Conservation (phyloP, 1,140 invertebrate genomes). For the Ruditapes philippinarum region DNA sequence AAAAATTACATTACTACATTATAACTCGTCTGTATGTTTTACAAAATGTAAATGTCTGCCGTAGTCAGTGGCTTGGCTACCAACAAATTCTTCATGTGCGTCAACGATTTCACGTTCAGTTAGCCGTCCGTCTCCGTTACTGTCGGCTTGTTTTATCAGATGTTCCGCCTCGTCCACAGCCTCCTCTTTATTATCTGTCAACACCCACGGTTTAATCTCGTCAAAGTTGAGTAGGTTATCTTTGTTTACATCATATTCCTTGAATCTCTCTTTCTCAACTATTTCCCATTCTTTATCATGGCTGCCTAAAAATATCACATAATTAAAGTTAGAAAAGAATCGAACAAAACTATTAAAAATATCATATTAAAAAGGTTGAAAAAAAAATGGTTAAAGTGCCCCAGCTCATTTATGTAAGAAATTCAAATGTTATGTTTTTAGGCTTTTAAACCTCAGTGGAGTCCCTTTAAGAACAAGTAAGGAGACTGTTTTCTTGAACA, state of each 20-base stretch:
- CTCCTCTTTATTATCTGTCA: conserved; percentile 96
- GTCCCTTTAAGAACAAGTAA: no score
- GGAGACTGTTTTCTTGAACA: no score
- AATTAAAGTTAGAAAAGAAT: no score
- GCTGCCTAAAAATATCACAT: conserved; percentile 88
- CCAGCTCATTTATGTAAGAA: no score
- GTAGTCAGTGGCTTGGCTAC: conserved; percentile 98
- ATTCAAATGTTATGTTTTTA: no score
- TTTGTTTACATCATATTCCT: conserved; percentile 95
- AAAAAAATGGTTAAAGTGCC: no score
- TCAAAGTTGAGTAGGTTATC: conserved; percentile 93
- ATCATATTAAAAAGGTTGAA: no score
- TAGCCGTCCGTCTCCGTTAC: conserved; percentile 94
- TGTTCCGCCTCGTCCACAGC: conserved; percentile 97
- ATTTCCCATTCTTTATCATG: conserved; percentile 94
- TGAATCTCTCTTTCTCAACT: conserved; percentile 96
- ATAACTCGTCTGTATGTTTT: conserved; percentile 72
- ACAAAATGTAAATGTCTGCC: conserved; percentile 92
- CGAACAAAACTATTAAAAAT: no score
- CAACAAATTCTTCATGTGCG: conserved; percentile 97
- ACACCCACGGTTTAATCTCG: conserved; percentile 96
- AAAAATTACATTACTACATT: conserved; percentile 19
- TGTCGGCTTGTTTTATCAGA: conserved; percentile 95
- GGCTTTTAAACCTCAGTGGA: no score
- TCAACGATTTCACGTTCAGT: conserved; percentile 95